Evolutionary conservation across 2,797 vertebrate species (phyloP).

Genomic region (Allochrocebus solatus): DNA sequence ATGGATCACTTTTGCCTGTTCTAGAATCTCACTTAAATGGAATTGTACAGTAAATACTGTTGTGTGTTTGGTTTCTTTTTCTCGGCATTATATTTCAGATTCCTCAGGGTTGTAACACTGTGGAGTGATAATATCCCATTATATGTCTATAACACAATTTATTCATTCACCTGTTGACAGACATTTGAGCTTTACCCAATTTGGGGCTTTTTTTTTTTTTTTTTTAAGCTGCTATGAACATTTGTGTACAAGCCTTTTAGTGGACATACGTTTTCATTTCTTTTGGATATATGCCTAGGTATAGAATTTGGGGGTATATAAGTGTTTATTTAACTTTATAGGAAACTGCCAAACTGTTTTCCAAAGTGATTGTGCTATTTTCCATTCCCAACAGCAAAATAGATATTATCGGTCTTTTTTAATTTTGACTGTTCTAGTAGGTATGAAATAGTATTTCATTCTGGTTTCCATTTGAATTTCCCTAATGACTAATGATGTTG

Average conservation of each 20-base stretch:
- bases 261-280: background rate
- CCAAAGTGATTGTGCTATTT: background rate
- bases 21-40: background rate
- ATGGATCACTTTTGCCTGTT: background rate
- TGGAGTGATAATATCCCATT: background rate
- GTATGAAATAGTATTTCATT: background rate
- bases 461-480: background rate
- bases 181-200: background rate
- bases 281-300: background rate
- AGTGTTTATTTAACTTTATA: background rate
- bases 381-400: background rate
- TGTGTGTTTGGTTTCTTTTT: background rate
- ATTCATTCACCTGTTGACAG: background rate
- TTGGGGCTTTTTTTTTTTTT: background rate
- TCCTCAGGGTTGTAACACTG: background rate
- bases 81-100: background rate
- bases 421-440: background rate
- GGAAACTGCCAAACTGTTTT: background rate
- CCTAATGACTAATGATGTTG: background rate
- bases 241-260: background rate
- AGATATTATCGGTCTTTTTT: background rate
- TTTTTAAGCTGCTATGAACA: background rate
- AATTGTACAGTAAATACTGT: background rate
- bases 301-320: background rate
- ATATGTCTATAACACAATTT: background rate